Conservation (phyloP, 2,888 invertebrate genomes). For the Eristalinus aeneus region DNA sequence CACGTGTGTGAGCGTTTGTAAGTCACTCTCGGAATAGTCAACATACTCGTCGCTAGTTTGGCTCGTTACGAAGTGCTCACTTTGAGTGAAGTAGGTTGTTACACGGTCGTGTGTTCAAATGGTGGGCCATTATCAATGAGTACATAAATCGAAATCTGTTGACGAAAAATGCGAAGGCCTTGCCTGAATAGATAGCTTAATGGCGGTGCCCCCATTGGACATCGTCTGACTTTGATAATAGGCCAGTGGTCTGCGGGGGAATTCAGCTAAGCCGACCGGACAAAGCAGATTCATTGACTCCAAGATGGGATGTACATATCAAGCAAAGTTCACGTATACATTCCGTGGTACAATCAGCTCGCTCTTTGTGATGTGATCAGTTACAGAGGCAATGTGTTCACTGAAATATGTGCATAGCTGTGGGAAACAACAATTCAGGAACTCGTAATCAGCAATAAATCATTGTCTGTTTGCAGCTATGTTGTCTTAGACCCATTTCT, state of each 20-base stretch:
- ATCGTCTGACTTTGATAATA: background rate
- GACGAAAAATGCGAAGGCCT: background rate
- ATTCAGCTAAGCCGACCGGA: background rate
- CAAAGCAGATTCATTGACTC: background rate
- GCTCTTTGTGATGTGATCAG: background rate
- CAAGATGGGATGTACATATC: background rate
- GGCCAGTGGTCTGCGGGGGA: background rate
- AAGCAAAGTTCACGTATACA: background rate
- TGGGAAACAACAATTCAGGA: too few species aligned
- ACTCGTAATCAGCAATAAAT: background rate
- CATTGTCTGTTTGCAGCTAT: background rate
- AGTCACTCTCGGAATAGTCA: background rate
- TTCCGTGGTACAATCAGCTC: background rate
- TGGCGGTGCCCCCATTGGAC: background rate
- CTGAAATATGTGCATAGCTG: too few species aligned
- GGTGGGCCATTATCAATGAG: background rate
- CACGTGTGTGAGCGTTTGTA: background rate
- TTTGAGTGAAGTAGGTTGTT: background rate
- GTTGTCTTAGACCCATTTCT: background rate
- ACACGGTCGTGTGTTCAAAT: background rate
- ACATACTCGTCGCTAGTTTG: background rate
- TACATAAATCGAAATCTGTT: background rate
- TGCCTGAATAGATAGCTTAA: background rate
- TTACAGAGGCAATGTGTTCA: background rate
- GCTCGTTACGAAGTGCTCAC: background rate